These are phyloP conservation scores for Melolontha melolontha DNA, from an alignment of 2,888 invertebrate species.

Conservation along the genomic window DNA sequence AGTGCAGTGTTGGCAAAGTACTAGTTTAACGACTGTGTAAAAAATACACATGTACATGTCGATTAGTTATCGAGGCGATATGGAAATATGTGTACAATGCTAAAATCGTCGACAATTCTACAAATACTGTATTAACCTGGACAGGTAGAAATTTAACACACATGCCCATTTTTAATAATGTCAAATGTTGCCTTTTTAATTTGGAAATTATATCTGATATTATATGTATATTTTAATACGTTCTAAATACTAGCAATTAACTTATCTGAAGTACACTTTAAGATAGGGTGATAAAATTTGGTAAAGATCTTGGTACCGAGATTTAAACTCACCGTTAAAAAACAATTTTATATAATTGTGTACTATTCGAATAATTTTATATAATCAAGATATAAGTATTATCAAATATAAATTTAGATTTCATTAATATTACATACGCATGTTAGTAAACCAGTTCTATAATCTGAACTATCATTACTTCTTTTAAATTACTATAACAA, in stretches of 20 bases:
- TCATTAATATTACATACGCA: no score
- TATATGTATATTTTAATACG: background rate
- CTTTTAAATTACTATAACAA: no score
- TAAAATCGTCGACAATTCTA: conserved; percentile 11
- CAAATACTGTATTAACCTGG: conserved; percentile 2
- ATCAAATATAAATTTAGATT: no score
- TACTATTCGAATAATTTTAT: no score
- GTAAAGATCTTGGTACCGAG: no score
- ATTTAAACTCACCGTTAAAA: no score
- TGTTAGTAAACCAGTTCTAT: no score
- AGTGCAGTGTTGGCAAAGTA: conserved; percentile 7
- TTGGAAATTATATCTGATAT: background rate
- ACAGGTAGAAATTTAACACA: conserved; percentile 10
- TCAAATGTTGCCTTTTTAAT: no score
- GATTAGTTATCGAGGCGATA: conserved; percentile 37
- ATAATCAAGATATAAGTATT: no score
- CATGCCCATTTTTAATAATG: background rate
- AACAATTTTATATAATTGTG: no score
- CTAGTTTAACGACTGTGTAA: conserved; percentile 24
- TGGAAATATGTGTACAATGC: conserved; percentile 16
- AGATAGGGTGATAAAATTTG: no score
- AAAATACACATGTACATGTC: conserved; percentile 22
- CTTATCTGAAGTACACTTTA: background rate
- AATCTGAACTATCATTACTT: no score
- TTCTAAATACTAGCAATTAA: background rate